These are phyloP conservation scores for Acronicta leporina DNA, from an alignment of 2,888 invertebrate species.

Conservation along the genomic window DNA sequence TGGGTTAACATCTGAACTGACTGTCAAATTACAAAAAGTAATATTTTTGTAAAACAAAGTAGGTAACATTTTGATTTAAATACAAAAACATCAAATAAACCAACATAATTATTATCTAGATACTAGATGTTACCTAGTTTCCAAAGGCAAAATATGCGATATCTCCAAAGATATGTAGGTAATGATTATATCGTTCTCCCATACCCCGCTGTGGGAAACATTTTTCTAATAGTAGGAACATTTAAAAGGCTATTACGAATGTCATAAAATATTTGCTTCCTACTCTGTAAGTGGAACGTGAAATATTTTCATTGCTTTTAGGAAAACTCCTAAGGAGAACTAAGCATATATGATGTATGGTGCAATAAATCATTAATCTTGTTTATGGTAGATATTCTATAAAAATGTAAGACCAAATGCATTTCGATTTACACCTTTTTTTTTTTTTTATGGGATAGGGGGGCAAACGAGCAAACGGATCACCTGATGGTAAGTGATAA, in stretches of 20 bases:
- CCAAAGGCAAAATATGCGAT: not conserved
- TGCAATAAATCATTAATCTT: not conserved
- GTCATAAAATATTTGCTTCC: conserved; percentile 44
- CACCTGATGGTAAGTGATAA: too few relatives aligned
- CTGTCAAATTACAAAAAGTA: too few relatives aligned
- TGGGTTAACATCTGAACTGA: too few relatives aligned
- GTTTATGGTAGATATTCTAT: not conserved
- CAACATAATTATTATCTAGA: too few relatives aligned
- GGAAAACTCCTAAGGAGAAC: conserved; percentile 19
- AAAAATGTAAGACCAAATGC: too few relatives aligned
- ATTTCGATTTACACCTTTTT: too few relatives aligned
- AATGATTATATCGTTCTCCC: conserved; percentile 17
- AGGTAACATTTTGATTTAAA: too few relatives aligned
- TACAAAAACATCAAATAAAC: too few relatives aligned
- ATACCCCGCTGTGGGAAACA: conserved; percentile 20
- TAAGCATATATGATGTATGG: not conserved
- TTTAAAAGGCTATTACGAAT: conserved; percentile 42
- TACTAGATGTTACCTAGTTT: not conserved
- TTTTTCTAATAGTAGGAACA: conserved; percentile 35
- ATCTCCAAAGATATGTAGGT: conserved; percentile 4
- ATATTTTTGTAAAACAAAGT: too few relatives aligned
- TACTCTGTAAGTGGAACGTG: conserved; percentile 28
- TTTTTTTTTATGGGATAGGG: too few relatives aligned
- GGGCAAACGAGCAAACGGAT: too few relatives aligned
- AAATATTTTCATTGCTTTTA: conserved; percentile 18